phyloP scores from a whole-genome alignment of 2,113 vertebrate species.

The Anarhynchus alexandrinus region DNA sequence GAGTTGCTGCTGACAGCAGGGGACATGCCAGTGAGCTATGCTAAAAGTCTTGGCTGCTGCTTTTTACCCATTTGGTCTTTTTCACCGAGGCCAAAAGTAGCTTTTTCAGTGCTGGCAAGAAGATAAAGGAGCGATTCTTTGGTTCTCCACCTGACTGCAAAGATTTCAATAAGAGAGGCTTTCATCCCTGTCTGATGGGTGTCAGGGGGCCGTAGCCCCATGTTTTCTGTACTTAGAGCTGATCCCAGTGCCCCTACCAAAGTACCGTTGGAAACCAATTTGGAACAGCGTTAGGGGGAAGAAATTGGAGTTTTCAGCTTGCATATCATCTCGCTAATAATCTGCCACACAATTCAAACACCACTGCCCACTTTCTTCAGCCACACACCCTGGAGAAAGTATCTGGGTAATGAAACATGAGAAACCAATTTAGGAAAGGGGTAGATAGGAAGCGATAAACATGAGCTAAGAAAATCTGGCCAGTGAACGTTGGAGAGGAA shows the following conservation, averaged over 20 bases:
- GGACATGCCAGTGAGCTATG: conserved; percentile 17
- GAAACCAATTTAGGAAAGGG: background rate
- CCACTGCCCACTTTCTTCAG: background rate
- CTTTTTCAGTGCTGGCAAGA: conserved; percentile 11
- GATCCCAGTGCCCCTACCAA: background rate
- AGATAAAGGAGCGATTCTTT: background rate
- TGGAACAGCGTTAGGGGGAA: background rate
- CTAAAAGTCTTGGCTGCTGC: conserved; percentile 8
- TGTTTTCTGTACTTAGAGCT: background rate
- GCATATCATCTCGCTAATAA: background rate
- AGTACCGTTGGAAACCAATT: background rate
- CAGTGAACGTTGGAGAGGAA: background rate
- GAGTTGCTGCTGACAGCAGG: background rate
- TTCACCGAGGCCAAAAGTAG: background rate
- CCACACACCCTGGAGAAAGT: background rate
- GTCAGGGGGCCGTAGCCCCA: background rate
- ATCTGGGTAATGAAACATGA: background rate
- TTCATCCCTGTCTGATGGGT: background rate
- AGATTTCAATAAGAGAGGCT: background rate
- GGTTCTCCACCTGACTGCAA: conserved; percentile 14
- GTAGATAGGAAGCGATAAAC: background rate
- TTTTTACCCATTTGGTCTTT: conserved; percentile 26
- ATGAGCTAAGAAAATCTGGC: background rate
- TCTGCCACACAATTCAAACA: background rate
- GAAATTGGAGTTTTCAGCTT: background rate